A percentile compares a stretch with the other conserved stretches of the same genome.
phyloP scores from a whole-genome alignment of 2,888 invertebrate genomes.

The Scelioninae gen. 2 region DNA sequence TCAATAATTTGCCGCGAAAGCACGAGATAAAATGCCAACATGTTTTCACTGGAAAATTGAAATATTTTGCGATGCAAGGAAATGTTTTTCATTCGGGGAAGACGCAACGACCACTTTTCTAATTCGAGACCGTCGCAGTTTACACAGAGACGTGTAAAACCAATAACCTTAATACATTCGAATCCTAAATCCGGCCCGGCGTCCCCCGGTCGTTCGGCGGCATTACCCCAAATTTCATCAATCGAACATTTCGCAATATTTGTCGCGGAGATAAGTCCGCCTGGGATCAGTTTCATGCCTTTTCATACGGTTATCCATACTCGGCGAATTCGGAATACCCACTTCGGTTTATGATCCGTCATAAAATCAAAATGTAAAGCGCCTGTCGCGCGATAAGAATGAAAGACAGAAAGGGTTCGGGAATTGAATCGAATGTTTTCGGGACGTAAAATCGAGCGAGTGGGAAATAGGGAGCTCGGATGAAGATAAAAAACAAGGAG shows the following conservation, averaged over 20 bases:
- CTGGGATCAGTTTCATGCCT: constrained; percentile 48
- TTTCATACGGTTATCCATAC: constrained; percentile 43
- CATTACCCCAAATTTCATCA: constrained; percentile 42
- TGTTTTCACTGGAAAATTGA: too few species aligned
- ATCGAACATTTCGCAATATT: constrained; percentile 47
- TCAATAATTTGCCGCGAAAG: too few species aligned
- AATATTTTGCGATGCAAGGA: neutral
- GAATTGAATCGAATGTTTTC: constrained; percentile 58
- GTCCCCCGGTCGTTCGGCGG: constrained; percentile 11
- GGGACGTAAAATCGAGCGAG: constrained; percentile 50
- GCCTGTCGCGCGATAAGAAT: constrained; percentile 50
- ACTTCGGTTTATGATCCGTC: constrained; percentile 52
- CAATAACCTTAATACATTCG: constrained; percentile 44
- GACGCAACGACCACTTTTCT: constrained; percentile 4
- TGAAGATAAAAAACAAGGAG: constrained; percentile 1
- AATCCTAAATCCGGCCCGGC: constrained; percentile 26
- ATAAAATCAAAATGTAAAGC: constrained; percentile 55
- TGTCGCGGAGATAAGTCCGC: constrained; percentile 44
- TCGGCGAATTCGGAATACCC: constrained; percentile 46
- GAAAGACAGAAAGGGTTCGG: constrained; percentile 26
- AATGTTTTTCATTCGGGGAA: neutral
- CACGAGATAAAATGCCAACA: too few species aligned
- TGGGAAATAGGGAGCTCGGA: neutral
- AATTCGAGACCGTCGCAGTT: constrained; percentile 6
- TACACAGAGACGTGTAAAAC: constrained; percentile 27